Percentiles rank a stretch among this genome's conserved stretches.
These are phyloP conservation scores for Drosophila multiciliata DNA, from an alignment of 2,888 invertebrate species.

Conservation along the genomic window DNA sequence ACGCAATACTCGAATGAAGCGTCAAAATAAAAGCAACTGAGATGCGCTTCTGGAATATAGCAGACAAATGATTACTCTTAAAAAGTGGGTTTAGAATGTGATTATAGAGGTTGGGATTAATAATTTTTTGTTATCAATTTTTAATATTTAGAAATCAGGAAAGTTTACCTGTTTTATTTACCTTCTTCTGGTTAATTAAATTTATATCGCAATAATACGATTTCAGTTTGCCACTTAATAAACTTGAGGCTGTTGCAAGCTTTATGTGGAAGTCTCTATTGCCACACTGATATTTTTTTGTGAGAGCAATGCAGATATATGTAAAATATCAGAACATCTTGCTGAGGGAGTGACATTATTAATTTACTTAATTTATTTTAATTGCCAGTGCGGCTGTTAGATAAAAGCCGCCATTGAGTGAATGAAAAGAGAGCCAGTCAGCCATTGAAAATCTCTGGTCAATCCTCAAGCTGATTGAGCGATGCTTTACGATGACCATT, in stretches of 20 bases:
- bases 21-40: conserved; percentile 52
- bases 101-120: background rate
- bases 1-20: conserved; percentile 44
- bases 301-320: background rate
- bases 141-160: background rate
- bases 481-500: conserved; percentile 71
- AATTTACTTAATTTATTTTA: conserved; percentile 83
- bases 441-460: conserved; percentile 31
- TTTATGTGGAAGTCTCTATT: background rate
- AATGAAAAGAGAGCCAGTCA: conserved; percentile 16
- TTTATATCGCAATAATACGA: background rate
- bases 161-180: background rate
- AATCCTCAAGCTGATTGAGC: conserved; percentile 63
- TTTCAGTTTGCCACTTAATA: background rate
- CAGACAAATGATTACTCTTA: conserved; percentile 35
- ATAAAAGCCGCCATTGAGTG: conserved; percentile 66
- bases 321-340: conserved; percentile 1
- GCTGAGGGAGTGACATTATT: conserved; percentile 79
- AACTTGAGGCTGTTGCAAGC: background rate
- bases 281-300: background rate
- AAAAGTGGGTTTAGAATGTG: background rate
- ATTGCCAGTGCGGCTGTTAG: conserved; percentile 66
- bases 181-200: background rate
- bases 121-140: background rate
- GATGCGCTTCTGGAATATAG: background rate